Base-by-base conservation (phyloP, 2,888 invertebrate genomes). In the Drosophila austrosaltans region DNA sequence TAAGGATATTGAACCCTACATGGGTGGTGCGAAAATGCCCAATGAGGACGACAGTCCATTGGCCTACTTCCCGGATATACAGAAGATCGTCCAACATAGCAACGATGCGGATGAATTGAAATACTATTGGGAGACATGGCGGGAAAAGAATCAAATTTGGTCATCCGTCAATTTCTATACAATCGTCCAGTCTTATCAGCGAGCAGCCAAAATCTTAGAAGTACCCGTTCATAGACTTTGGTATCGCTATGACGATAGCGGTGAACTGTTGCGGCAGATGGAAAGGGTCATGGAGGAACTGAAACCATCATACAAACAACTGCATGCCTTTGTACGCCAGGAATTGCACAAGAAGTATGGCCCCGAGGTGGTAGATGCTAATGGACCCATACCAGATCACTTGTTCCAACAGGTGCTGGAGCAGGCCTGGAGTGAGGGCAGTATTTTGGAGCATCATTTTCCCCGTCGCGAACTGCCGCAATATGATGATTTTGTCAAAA, bases 281-380 rank as follows among this genome's bases (percentile, higher is more conserved):
- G 86, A 91, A 63, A 77, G 82, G n/a, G 91, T 91, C 0, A 91
- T 79, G 95, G 94, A 67, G 1, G 90, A 92, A 64, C 74, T 91
- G 8, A 84, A 78, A 76, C 97, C 97, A 0, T 91, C 97, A 3
- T 98, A 98, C 90, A 92, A 95, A 71, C 95, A 97, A 85, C 92
- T 97, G 2, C 97, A 97, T 87, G 96, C 96, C 0, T 97, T 96
- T 82, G 95, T 97, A 1, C 93, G 97, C 73, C 93, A 94, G 68
- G 94, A 95, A 69, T 92, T 97, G 28, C 93, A 94, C 32, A 93
- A 95, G 82, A 94, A 94, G 81, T 97, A 97, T 89, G 96, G 96
- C 1, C 94, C 94, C 7, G 92, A 94, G 22, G 92, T 95, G 0
- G 94, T 95, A 0, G 93, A 94, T 0, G 93, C 94, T 53, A 94